A percentile compares a stretch with the other conserved stretches of the same genome.
Conservation (phyloP, 2,888 invertebrate species). For the Calameuta pallipes region DNA sequence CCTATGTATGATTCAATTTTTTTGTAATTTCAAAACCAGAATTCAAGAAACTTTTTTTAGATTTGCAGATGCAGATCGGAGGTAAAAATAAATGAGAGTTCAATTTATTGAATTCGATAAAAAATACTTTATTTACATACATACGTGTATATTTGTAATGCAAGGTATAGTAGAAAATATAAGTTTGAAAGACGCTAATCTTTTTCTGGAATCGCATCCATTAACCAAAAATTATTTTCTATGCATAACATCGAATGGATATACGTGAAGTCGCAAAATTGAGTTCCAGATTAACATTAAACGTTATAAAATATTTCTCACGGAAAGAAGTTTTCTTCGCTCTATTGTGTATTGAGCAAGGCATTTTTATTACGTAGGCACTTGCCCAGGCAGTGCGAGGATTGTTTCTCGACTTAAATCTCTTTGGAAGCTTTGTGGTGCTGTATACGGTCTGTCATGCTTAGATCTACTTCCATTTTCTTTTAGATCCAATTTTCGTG, state of each 20-base stretch:
- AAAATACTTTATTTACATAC: not conserved
- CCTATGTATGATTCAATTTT: not conserved
- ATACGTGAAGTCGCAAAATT: not conserved
- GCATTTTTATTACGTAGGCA: constrained; percentile 34
- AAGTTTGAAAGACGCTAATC: not conserved
- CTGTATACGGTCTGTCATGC: constrained; percentile 47
- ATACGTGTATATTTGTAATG: not conserved
- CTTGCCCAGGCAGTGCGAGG: constrained; percentile 51
- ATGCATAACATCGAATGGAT: not conserved
- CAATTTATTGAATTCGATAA: not conserved
- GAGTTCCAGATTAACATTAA: not conserved
- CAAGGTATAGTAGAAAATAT: not conserved
- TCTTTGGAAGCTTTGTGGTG: constrained; percentile 41
- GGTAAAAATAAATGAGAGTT: not conserved
- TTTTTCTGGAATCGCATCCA: not conserved
- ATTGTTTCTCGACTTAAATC: constrained; percentile 30
- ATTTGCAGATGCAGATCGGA: not conserved
- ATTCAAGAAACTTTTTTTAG: not conserved
- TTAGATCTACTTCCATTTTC: constrained; percentile 21
- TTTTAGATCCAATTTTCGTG: constrained; percentile 27
- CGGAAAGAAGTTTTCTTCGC: not conserved
- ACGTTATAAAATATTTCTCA: constrained; percentile 5
- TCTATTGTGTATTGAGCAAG: not conserved
- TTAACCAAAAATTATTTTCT: not conserved
- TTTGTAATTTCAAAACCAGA: not conserved